phyloP scores from a whole-genome alignment of 2,888 invertebrate genomes.

The Lithophane leautieri region DNA sequence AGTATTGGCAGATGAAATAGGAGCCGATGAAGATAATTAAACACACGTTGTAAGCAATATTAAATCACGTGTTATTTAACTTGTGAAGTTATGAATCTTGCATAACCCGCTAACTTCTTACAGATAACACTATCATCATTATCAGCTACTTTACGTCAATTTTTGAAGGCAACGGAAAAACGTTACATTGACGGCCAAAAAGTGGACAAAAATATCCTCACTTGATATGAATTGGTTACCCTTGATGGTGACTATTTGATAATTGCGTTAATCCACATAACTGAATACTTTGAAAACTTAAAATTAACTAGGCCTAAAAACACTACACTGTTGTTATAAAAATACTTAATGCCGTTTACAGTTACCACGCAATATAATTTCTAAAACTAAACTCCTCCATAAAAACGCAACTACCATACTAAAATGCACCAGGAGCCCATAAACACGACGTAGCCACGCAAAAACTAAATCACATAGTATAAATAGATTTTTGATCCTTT shows the following conservation, averaged over 20 bases:
- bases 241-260: not conserved
- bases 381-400: not conserved
- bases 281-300: not conserved
- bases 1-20: not conserved
- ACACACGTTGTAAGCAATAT: not conserved
- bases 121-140: not conserved
- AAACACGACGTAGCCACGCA: slow-evolving; percentile 41
- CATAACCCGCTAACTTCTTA: not conserved
- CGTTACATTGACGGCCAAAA: not conserved
- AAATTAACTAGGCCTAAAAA: not conserved
- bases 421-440: slow-evolving; percentile 34
- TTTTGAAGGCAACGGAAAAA: not conserved
- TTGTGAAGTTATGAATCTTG: not conserved
- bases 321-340: too few relatives aligned
- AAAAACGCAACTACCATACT: slow-evolving; percentile 2
- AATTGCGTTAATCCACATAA: not conserved
- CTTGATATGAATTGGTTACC: too few relatives aligned
- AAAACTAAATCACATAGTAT: slow-evolving; percentile 55
- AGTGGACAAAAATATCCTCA: too few relatives aligned
- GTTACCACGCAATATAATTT: not conserved
- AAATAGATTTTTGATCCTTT: slow-evolving; percentile 68
- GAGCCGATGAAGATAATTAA: not conserved
- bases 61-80: not conserved
- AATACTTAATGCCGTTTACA: too few relatives aligned
- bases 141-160: not conserved